Evolutionary conservation across 2,797 vertebrate genomes (phyloP).

Genomic region (Chiroxiphia lanceolata): DNA sequence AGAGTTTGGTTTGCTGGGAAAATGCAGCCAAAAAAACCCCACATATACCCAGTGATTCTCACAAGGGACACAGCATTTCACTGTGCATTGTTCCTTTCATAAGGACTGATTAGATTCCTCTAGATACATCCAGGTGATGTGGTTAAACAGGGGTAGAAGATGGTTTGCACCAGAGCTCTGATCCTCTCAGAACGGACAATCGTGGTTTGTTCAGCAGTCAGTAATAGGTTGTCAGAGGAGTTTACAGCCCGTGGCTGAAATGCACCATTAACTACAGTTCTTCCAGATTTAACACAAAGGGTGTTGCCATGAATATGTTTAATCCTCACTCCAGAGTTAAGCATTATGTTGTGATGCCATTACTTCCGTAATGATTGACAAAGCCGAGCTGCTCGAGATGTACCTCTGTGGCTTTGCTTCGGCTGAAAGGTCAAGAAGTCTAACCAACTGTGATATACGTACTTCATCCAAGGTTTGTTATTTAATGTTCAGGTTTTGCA

Average conservation of each 20-base stretch:
- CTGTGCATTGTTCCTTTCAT: background rate
- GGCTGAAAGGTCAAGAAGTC: conserved; percentile 3
- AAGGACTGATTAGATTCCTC: background rate
- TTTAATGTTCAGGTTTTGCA: background rate
- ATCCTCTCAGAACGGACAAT: background rate
- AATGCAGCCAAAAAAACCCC: rapidly evolving
- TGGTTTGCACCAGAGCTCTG: background rate
- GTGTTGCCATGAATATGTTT: conserved; percentile 73
- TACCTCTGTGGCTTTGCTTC: background rate
- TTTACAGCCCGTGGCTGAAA: conserved; percentile 60
- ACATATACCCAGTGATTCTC: background rate
- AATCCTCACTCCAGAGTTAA: conserved; percentile 70
- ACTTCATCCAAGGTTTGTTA: background rate
- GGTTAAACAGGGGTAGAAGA: background rate
- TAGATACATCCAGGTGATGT: background rate
- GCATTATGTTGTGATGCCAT: conserved; percentile 68
- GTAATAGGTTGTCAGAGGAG: conserved; percentile 69
- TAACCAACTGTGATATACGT: background rate
- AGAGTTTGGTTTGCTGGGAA: background rate
- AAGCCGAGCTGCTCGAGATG: conserved; percentile 1
- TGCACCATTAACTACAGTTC: conserved; percentile 63
- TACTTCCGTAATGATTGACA: conserved; percentile 75
- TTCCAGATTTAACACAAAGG: conserved; percentile 73
- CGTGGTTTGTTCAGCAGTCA: conserved; percentile 59
- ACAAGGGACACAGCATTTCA: background rate